These are phyloP conservation scores for Drosophila heteroneura DNA, from an alignment of 2,888 invertebrate species.

Conservation along the genomic window DNA sequence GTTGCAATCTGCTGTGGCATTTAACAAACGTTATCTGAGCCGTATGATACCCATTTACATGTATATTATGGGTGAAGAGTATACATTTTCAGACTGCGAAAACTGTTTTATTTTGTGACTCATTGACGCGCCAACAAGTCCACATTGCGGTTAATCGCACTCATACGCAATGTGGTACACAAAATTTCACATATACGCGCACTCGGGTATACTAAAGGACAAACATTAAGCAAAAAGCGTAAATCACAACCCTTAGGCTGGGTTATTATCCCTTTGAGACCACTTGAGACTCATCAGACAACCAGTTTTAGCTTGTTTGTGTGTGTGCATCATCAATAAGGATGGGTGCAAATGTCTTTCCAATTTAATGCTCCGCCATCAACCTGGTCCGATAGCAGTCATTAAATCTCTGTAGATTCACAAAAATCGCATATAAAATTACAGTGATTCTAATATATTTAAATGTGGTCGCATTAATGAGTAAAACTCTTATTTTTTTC, in stretches of 20 bases:
- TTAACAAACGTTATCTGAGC: background rate
- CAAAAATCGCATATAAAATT: background rate
- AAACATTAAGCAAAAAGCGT: constrained; percentile 18
- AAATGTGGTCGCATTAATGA: background rate
- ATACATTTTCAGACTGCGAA: background rate
- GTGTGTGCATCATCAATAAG: constrained; percentile 41
- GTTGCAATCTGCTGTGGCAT: background rate
- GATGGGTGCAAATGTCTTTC: constrained; percentile 16
- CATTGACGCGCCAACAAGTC: constrained; percentile 32
- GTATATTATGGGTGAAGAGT: background rate
- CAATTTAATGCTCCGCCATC: constrained; percentile 38
- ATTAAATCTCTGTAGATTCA: constrained; percentile 60
- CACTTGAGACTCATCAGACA: constrained; percentile 65
- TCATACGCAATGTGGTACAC: constrained; percentile 51
- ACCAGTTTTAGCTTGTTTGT: constrained; percentile 25
- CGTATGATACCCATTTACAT: background rate
- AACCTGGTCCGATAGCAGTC: constrained; percentile 51
- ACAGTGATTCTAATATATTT: background rate
- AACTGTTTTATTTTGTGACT: constrained; percentile 19
- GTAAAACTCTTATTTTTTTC: background rate
- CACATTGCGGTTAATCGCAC: constrained; percentile 53
- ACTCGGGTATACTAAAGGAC: constrained; percentile 10
- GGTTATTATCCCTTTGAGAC: constrained; percentile 67
- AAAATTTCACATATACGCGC: background rate
- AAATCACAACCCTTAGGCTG: constrained; percentile 53